These are phyloP conservation scores for Cirrhinus molitorella DNA, from an alignment of 2,797 vertebrate species.

Conservation along the genomic window DNA sequence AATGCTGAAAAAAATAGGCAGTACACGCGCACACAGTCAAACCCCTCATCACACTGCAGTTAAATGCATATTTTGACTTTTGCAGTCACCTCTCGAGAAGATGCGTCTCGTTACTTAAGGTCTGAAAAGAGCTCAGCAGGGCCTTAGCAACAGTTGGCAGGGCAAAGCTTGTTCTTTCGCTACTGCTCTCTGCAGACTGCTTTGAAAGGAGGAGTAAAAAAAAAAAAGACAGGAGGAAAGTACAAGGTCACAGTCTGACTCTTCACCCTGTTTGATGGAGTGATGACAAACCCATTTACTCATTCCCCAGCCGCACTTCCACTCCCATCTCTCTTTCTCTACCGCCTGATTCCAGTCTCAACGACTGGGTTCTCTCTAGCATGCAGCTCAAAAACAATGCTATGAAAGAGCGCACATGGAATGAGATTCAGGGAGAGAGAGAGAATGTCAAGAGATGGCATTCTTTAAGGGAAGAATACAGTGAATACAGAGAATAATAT, in stretches of 20 bases:
- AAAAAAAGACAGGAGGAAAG: constrained; percentile 8
- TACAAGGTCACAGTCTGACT: constrained; percentile 53
- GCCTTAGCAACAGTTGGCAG: constrained; percentile 53
- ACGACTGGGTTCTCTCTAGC: background rate
- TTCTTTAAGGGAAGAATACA: background rate
- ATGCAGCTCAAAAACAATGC: constrained; percentile 26
- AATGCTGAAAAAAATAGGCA: background rate
- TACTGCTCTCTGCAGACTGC: constrained; percentile 25
- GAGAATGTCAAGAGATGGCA: background rate
- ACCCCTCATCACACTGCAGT: constrained; percentile 23
- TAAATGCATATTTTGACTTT: constrained; percentile 34
- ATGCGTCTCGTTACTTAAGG: background rate
- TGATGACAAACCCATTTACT: constrained; percentile 66
- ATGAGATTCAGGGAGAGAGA: background rate
- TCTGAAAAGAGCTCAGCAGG: background rate
- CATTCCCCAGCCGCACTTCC: constrained; percentile 47
- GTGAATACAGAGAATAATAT: background rate
- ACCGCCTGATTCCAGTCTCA: background rate
- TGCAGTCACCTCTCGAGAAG: background rate
- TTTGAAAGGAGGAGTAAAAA: constrained; percentile 20
- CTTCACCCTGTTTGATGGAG: constrained; percentile 58
- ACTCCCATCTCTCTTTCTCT: constrained; percentile 14
- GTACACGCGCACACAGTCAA: constrained; percentile 28
- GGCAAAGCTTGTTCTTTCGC: background rate
- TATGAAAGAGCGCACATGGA: constrained; percentile 14